Evolutionary conservation across 35 echinoderm and acorn worm genomes (phyloP).

Genomic region (Lytechinus pictus): DNA sequence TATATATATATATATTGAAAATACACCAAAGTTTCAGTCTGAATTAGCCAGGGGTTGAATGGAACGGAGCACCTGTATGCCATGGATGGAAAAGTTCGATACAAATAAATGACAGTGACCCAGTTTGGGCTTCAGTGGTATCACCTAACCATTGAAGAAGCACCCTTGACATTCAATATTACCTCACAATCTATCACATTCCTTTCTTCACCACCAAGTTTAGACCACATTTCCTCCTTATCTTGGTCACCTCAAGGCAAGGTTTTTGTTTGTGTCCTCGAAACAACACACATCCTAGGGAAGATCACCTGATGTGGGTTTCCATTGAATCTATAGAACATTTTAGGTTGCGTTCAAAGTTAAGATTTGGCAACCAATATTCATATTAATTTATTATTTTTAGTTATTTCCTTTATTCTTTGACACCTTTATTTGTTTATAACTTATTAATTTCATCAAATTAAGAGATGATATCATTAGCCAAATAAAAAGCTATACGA

Average conservation of each 20-base stretch:
- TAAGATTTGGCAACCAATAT: too few relatives aligned
- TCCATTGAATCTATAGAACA: background rate
- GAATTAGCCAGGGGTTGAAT: too few relatives aligned
- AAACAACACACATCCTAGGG: background rate
- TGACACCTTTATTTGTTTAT: too few relatives aligned
- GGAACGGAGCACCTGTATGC: background rate
- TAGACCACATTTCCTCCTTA: background rate
- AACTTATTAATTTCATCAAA: too few relatives aligned
- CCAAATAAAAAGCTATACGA: too few relatives aligned
- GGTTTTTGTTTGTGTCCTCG: background rate
- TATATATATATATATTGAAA: too few relatives aligned
- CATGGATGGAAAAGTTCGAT: background rate
- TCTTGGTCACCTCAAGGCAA: background rate
- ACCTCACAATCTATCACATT: background rate
- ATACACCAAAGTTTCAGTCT: too few relatives aligned
- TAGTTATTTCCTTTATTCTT: too few relatives aligned
- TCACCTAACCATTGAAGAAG: background rate
- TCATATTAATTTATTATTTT: too few relatives aligned
- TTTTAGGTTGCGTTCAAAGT: background rate
- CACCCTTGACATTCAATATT: background rate
- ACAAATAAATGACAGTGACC: slow-evolving; percentile 32
- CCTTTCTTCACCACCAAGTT: background rate
- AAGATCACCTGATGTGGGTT: background rate
- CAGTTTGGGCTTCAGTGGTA: background rate
- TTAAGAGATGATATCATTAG: too few relatives aligned